Evolutionary conservation across 2,113 vertebrate species (phyloP).

Genomic region (Tyrannus savana): DNA sequence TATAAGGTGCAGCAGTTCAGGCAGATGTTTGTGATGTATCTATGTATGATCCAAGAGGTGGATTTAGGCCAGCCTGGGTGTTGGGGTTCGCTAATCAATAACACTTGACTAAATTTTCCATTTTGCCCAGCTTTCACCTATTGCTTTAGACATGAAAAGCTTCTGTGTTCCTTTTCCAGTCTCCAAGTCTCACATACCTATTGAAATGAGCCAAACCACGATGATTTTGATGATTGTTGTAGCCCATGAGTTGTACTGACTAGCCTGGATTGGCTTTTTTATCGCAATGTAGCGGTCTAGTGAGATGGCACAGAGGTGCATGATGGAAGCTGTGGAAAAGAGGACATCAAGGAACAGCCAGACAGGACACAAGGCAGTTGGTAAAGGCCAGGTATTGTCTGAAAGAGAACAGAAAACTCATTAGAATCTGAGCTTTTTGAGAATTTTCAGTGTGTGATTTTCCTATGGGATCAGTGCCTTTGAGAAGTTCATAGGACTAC

Average conservation of each 20-base stretch:
- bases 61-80: neutral
- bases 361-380: constrained; percentile 88
- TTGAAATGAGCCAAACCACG: constrained; percentile 96
- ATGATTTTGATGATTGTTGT: constrained; percentile 92
- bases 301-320: constrained; percentile 98
- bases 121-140: neutral
- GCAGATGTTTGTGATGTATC: neutral
- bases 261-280: constrained; percentile 97
- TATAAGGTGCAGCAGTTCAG: neutral
- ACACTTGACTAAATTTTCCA: neutral
- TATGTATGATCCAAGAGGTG: neutral
- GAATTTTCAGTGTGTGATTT: neutral
- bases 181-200: constrained; percentile 79
- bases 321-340: constrained; percentile 97
- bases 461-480: neutral
- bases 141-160: neutral
- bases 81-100: neutral
- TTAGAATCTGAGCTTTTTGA: neutral
- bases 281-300: constrained; percentile 97
- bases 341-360: constrained; percentile 99
- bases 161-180: neutral
- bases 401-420: constrained; percentile 66
- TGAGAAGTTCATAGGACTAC: neutral
- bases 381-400: constrained; percentile 94
- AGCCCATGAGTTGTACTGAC: constrained; percentile 92